A percentile compares a stretch with the other conserved stretches of the same genome.
These are phyloP conservation scores for Agelastica alni DNA, from an alignment of 2,888 invertebrate species.

Conservation along the genomic window DNA sequence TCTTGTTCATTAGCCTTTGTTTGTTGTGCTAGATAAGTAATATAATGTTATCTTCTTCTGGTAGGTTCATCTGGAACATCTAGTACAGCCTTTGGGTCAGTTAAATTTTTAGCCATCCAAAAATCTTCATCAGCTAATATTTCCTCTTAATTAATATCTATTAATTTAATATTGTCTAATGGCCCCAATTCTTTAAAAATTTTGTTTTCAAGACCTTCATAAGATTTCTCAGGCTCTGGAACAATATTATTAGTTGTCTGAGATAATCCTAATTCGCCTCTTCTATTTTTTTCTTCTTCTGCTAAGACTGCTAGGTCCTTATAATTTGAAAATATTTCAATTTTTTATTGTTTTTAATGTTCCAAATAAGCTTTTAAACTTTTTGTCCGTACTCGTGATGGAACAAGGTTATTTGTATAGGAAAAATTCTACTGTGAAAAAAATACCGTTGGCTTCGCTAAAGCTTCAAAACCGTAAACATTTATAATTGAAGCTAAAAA, in stretches of 20 bases:
- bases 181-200: conserved; percentile 69
- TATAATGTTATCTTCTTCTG: conserved; percentile 87
- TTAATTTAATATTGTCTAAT: conserved; percentile 71
- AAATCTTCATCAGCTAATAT: conserved; percentile 79
- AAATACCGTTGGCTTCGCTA: no score
- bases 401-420: no score
- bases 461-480: no score
- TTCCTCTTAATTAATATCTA: conserved; percentile 77
- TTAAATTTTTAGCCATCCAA: conserved; percentile 80
- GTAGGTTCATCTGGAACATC: conserved; percentile 60
- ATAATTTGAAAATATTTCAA: no score
- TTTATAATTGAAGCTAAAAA: no score
- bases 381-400: no score
- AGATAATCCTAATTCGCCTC: conserved; percentile 51
- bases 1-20: conserved; percentile 95
- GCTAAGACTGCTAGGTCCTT: no score
- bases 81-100: conserved; percentile 64
- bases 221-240: conserved; percentile 56
- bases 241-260: conserved; percentile 57
- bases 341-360: no score
- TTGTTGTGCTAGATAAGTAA: conserved; percentile 91
- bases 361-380: no score
- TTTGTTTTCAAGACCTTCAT: conserved; percentile 59
- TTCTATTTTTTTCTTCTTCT: no score
- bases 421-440: no score